Conservation (phyloP, 2,113 vertebrate genomes). For the Archilochus colubris region DNA sequence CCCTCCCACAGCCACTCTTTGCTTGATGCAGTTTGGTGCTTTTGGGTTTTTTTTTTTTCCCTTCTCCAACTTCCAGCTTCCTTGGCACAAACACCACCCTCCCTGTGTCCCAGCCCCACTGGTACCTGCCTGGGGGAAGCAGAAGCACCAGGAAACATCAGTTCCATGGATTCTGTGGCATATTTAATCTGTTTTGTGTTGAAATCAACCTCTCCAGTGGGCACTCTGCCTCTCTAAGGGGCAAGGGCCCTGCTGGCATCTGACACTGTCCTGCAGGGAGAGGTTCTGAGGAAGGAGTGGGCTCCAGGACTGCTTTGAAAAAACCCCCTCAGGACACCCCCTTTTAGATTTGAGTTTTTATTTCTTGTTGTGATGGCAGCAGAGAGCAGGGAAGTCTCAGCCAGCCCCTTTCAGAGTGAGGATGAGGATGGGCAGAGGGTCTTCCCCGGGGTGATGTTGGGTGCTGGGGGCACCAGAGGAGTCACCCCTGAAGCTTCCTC, state of each 20-base stretch:
- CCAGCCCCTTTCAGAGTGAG: slow-evolving; percentile 6
- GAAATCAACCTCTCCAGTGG: neutral
- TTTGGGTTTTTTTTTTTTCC: neutral
- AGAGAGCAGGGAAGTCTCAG: neutral
- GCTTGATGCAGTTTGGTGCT: neutral
- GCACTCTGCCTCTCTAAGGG: neutral
- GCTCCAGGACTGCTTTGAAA: neutral
- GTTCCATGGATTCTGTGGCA: neutral
- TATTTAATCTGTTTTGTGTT: neutral
- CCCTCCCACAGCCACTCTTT: neutral
- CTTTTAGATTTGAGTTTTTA: neutral
- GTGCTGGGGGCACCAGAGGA: neutral
- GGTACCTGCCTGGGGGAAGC: neutral
- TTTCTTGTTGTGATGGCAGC: slow-evolving; percentile 42
- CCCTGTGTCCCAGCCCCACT: too few relatives aligned
- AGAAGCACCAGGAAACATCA: neutral
- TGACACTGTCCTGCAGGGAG: fast-evolving
- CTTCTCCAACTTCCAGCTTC: neutral
- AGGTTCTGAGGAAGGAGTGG: neutral
- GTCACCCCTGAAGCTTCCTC: neutral
- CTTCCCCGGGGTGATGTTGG: fast-evolving
- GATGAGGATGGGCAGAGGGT: slow-evolving; percentile 1
- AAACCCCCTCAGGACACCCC: neutral
- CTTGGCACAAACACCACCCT: neutral
- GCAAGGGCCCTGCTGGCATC: neutral